Evolutionary conservation across 2,113 vertebrate species (phyloP).

Genomic region (Corydoras sp.): DNA sequence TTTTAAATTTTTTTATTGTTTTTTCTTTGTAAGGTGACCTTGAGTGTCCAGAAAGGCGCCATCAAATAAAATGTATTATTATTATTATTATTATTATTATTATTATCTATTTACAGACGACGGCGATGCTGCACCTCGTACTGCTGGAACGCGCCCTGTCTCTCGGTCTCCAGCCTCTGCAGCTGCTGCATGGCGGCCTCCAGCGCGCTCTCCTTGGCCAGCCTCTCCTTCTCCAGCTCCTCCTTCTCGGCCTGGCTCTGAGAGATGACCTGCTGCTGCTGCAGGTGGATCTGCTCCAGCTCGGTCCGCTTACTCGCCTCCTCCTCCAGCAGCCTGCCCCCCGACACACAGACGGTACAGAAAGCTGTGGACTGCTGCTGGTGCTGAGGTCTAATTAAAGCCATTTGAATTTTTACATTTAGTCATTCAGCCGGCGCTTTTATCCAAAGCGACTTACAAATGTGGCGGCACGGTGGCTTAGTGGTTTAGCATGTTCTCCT

Average conservation of each 20-base stretch:
- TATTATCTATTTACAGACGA: too few relatives aligned
- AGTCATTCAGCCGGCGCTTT: too few relatives aligned
- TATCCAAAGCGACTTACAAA: too few relatives aligned
- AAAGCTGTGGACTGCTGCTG: background rate
- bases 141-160: slow-evolving; percentile 80
- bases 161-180: slow-evolving; percentile 78
- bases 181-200: slow-evolving; percentile 86
- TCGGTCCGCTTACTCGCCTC: slow-evolving; percentile 83
- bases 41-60: too few relatives aligned
- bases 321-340: slow-evolving; percentile 81
- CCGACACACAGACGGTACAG: slow-evolving; percentile 12
- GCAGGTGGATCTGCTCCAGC: slow-evolving; percentile 83
- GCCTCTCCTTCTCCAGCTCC: slow-evolving; percentile 79
- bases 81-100: too few relatives aligned
- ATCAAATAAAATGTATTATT: too few relatives aligned
- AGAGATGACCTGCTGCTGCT: slow-evolving; percentile 83
- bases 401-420: too few relatives aligned
- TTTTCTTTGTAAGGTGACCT: too few relatives aligned
- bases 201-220: slow-evolving; percentile 79
- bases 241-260: slow-evolving; percentile 88
- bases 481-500: too few relatives aligned
- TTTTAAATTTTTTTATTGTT: too few relatives aligned
- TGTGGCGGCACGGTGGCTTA: too few relatives aligned
- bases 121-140: slow-evolving; percentile 72
- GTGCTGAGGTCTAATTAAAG: too few relatives aligned